Conservation (phyloP, 2,113 vertebrate species). For the Heterotis niloticus region DNA sequence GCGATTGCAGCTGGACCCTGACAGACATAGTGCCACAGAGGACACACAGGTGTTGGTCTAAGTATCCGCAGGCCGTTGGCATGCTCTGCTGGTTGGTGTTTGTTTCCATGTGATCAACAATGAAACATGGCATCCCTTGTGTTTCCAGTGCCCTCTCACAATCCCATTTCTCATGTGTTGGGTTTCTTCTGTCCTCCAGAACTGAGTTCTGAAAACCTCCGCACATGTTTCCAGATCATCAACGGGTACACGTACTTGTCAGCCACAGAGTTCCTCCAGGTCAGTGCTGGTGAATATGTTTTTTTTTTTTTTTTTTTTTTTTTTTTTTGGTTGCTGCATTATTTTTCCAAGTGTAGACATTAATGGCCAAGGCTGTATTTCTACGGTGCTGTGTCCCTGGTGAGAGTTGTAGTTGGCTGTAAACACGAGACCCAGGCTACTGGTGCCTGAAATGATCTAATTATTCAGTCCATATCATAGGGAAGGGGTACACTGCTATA, state of each 20-base stretch:
- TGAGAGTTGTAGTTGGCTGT: not conserved
- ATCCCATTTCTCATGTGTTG: constrained; percentile 25
- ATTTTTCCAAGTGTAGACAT: not conserved
- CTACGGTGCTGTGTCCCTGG: not conserved
- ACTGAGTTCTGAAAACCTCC: constrained; percentile 88
- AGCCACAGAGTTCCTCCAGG: constrained; percentile 90
- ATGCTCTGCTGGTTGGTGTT: not conserved
- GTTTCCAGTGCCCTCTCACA: not conserved
- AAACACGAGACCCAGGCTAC: not conserved
- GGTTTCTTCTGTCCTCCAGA: constrained; percentile 68
- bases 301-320: not conserved
- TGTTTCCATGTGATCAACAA: not conserved
- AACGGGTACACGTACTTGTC: constrained; percentile 89
- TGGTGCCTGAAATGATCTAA: not conserved
- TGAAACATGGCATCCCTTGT: not conserved
- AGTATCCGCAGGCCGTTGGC: not conserved
- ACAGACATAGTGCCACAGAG: not conserved
- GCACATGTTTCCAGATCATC: constrained; percentile 93
- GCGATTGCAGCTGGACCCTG: not conserved
- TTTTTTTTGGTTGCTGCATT: not conserved
- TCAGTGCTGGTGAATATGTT: constrained; percentile 47
- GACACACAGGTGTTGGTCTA: not conserved
- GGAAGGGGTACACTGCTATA: not conserved
- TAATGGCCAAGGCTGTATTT: not conserved
- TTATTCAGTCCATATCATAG: not conserved